phyloP scores from a whole-genome alignment of 2,113 vertebrate genomes.

The Phylloscopus whistleri region DNA sequence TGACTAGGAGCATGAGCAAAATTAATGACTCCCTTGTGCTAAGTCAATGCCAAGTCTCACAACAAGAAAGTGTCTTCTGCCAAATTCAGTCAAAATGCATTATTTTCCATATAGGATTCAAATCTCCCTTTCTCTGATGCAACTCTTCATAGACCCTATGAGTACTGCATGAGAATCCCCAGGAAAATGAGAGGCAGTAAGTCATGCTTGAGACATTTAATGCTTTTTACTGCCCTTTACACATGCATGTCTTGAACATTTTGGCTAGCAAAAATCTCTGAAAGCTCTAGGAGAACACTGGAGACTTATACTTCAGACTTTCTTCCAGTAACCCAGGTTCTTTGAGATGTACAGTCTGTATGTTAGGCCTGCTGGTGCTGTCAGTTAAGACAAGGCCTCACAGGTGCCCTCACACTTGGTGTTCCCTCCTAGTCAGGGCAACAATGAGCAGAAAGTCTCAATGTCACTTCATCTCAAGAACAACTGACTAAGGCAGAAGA shows the following conservation, averaged over 20 bases:
- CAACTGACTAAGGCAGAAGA: background rate
- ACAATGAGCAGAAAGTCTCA: background rate
- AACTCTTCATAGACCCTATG: background rate
- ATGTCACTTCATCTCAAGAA: background rate
- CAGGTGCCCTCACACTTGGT: background rate
- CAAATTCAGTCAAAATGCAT: conserved; percentile 31
- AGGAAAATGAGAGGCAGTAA: background rate
- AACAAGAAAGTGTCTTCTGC: background rate
- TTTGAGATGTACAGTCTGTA: background rate
- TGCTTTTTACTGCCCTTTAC: background rate
- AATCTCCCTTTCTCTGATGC: background rate
- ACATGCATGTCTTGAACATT: background rate
- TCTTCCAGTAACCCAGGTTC: background rate
- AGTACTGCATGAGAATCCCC: background rate
- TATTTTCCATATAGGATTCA: background rate
- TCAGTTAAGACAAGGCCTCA: background rate
- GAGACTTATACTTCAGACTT: background rate
- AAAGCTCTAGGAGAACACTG: background rate
- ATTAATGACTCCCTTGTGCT: background rate
- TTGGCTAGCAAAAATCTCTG: background rate
- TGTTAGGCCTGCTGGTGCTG: accelerated
- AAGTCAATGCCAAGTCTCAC: background rate
- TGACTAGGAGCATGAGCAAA: conserved; percentile 12
- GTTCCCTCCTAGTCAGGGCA: background rate
- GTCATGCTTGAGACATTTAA: background rate